Conservation (phyloP, 1,140 invertebrate species). For the Trachymyrmex septentrionalis region DNA sequence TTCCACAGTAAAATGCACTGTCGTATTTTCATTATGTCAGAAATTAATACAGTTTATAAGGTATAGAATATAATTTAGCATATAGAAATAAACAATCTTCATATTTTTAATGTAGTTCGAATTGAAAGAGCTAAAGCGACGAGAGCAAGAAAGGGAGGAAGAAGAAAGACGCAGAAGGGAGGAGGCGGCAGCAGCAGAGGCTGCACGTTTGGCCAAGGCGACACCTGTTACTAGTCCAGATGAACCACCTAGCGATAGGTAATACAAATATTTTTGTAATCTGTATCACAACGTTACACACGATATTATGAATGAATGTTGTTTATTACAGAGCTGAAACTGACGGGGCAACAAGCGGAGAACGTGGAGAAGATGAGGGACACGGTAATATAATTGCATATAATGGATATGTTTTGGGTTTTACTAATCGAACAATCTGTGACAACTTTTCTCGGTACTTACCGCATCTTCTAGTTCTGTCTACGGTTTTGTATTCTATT, state of each 20-base stretch:
- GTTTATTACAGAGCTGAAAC: conserved; percentile 87
- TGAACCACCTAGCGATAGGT: conserved; percentile 87
- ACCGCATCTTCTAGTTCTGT: conserved; percentile 20
- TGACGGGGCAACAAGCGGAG: conserved; percentile 88
- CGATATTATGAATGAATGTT: conserved; percentile 42
- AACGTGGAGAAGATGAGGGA: conserved; percentile 87
- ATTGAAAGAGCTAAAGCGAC: conserved; percentile 97
- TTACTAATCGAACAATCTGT: conserved; percentile 44
- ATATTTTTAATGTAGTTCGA: conserved; percentile 92
- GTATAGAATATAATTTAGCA: background rate
- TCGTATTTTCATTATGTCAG: background rate
- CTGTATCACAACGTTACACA: background rate
- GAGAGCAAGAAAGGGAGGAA: conserved; percentile 93
- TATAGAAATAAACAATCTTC: conserved; percentile 35
- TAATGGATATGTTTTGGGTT: conserved; percentile 35
- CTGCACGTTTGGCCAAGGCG: conserved; percentile 86
- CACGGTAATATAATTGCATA: conserved; percentile 79
- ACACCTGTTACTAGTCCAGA: conserved; percentile 88
- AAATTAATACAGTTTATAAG: conserved; percentile 1
- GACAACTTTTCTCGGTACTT: conserved; percentile 30
- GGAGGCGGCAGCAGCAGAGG: conserved; percentile 91
- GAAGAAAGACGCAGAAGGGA: conserved; percentile 90
- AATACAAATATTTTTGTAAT: conserved; percentile 54
- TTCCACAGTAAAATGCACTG: background rate
- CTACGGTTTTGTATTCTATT: conserved; percentile 12